phyloP scores from a whole-genome alignment of 1,140 invertebrate species.

The Drosophila sechellia region DNA sequence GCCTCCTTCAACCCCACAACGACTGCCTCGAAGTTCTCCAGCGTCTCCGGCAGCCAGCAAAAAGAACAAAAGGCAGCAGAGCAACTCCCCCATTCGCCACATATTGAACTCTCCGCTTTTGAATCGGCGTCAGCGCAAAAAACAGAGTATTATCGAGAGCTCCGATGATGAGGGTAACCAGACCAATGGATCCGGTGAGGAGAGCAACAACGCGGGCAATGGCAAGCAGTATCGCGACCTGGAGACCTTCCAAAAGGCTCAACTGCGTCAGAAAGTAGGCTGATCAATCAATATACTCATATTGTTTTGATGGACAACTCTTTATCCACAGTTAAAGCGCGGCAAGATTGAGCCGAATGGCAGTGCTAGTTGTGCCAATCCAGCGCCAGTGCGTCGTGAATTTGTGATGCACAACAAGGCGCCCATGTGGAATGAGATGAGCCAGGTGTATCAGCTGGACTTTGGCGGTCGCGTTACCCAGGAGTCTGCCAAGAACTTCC shows the following conservation, averaged over 20 bases:
- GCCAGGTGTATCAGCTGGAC: conserved; percentile 99
- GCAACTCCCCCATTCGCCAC: conserved; percentile 91
- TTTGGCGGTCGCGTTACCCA: conserved; percentile 99
- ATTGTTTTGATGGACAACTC: conserved; percentile 10
- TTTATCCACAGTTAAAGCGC: conserved; percentile 87
- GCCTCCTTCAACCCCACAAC: conserved; percentile 86
- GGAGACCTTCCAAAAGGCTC: conserved; percentile 97
- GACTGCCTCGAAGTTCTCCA: conserved; percentile 89
- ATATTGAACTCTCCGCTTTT: conserved; percentile 92
- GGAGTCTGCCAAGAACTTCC: conserved; percentile 99
- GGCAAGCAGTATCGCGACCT: conserved; percentile 93
- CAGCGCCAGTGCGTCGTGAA: conserved; percentile 88
- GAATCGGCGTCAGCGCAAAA: conserved; percentile 90
- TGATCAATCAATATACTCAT: neutral
- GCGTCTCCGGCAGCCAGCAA: conserved; percentile 90
- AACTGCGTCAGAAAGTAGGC: conserved; percentile 94
- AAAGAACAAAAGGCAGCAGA: conserved; percentile 90
- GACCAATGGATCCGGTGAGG: conserved; percentile 86
- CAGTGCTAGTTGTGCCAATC: conserved; percentile 69
- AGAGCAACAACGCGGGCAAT: conserved; percentile 66
- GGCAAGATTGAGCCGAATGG: conserved; percentile 87
- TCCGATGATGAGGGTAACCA: conserved; percentile 92
- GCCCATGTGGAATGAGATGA: conserved; percentile 99
- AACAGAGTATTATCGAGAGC: conserved; percentile 90
- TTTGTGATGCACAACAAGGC: conserved; percentile 99